Conservation (phyloP, 30 jellyfish, hydroid and myxozoan species). For the Sanderia malayensis region DNA sequence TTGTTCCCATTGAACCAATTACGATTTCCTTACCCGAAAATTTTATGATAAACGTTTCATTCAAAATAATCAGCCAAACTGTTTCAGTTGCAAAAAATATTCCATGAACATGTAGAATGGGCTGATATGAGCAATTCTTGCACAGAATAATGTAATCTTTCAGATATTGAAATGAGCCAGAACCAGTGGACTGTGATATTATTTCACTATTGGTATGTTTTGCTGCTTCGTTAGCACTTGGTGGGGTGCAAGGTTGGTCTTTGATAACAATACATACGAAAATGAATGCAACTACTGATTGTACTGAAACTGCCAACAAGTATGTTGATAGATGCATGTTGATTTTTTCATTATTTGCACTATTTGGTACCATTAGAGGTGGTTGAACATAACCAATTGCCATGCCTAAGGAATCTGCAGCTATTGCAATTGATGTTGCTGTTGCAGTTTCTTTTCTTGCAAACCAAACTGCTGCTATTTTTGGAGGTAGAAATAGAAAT, state of each 20-base stretch:
- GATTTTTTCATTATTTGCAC: constrained; percentile 1
- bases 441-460: constrained; percentile 74
- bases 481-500: constrained; percentile 73
- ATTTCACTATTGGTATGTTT: not conserved
- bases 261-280: constrained; percentile 33
- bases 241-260: constrained; percentile 75
- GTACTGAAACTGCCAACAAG: constrained; percentile 41
- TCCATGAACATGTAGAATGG: constrained; percentile 49
- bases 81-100: constrained; percentile 57
- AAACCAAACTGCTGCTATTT: constrained; percentile 88
- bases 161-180: not conserved
- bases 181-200: too few species aligned
- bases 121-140: constrained; percentile 18
- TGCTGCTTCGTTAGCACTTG: constrained; percentile 42
- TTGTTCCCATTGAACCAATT: constrained; percentile 73
- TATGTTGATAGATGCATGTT: constrained; percentile 26
- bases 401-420: constrained; percentile 75
- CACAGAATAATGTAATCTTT: constrained; percentile 5
- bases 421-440: constrained; percentile 75
- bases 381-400: constrained; percentile 62
- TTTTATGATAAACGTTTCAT: constrained; percentile 60
- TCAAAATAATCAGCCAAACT: constrained; percentile 50
- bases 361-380: constrained; percentile 28
- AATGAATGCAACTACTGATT: constrained; percentile 47
- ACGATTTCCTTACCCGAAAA: constrained; percentile 74